Evolutionary conservation across 2,888 invertebrate genomes (phyloP), one percentile per base, ranked within the genome.

Genomic region (Cephus nigrinus): DNA sequence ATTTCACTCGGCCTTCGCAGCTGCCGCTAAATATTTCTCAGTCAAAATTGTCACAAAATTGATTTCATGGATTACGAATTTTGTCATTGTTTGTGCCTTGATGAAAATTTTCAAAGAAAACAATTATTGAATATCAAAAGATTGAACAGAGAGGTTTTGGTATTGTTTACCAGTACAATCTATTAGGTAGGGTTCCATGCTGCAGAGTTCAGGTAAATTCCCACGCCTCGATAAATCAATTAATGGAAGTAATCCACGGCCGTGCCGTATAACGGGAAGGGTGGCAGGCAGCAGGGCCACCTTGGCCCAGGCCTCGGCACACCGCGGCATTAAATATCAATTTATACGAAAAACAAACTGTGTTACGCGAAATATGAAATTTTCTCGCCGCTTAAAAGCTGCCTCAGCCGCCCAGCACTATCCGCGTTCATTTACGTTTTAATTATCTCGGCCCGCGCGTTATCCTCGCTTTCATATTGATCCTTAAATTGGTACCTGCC

Each of bases 381-480:
- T 71, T 71, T 30, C 71, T 33, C 71, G 71, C 12, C 71, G 33
- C 33, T 33, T 71, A 33, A 71, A 71, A 71, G 30, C 71, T 30
- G 71, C 12, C 30, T 30, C 23, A 11, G 33, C 31, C 71, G 71
- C 31, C 71, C 71, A 33, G 23, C 55, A 55, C 55, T 55, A 55
- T 55, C 1, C 71, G 71, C 71, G 11, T 71, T 71, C 71, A 71
- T 71, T 71, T 71, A 71, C 71, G 71, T 71, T 71, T 71, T 71
- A 71, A 71, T 71, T 71, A 71, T 71, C 71, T 33, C 31, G 30
- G 9, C 30, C 12, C 30, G 71, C 30, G 71, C 71, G 12, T 32
- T 71, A 31, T 55, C 4, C 23, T 55, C 23, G 23, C 55, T 55
- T 55, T 23, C 55, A 55, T 55, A 55, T 55, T 55, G 55, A 55